Base-by-base conservation (phyloP, 92 coral and sea anemone genomes). In the Zoanthus sociatus region DNA sequence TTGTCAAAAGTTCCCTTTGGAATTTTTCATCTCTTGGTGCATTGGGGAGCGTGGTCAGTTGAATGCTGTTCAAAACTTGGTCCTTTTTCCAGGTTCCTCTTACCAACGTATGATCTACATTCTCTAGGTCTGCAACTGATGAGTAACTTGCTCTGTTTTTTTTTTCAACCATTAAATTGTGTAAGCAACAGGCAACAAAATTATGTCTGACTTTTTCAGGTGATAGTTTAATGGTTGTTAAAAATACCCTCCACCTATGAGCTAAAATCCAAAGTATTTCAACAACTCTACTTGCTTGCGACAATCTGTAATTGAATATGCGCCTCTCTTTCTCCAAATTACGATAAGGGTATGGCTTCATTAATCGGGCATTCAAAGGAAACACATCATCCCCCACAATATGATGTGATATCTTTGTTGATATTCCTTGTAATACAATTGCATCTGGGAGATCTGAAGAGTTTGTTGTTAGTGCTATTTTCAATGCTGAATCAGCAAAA, bases 71-170 rank as follows among this genome's bases (percentile, higher is more conserved):
- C 1, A 87, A 83, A 7, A 42, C 26, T 50, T 63, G 90, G 44
- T 92, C 90, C 46, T 71, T 73, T 84, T 90, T 88, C 92, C 92
- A 88, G 32, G 76, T 32, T 18, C 94, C 94, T 8, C 84, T n/a
- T 54, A 71, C 42, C 37, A 92, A 18, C 31, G 78, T 78, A 70
- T 84, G 61, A 50, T 58, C 90, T 4, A 33, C 54, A 71, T 84
- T 71, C 82, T 92, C 90, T 4, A 73, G 77, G 77, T 92, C 92
- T 33, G 66, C 78, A 44, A 18, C 87, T 56, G 89, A 46, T 53
- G 67, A 32, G 48, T 92, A 92, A 55, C 45, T 16, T 72, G 72
- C 84, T 83, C 85, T 92, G 90, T 88, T 92, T 56, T 81, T 84
- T 31, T 92, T 79, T 26, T 26, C 26, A 47, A 79, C 83, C 94